Percentiles rank a stretch among this genome's conserved stretches.
Evolutionary conservation across 2,113 vertebrate species (phyloP).

Genomic region (Artemisiospiza belli): DNA sequence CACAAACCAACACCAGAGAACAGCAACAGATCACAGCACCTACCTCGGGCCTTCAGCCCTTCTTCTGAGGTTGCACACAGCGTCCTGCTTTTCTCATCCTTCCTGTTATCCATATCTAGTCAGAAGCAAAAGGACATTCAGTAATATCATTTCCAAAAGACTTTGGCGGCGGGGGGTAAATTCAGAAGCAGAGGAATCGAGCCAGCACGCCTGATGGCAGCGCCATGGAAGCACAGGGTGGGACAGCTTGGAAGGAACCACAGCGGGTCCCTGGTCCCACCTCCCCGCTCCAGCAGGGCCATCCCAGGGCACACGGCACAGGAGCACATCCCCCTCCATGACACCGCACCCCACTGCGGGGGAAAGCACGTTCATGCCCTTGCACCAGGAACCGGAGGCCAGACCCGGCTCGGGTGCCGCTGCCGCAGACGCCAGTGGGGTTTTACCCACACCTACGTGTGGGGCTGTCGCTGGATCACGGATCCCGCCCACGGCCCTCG

Average conservation of each 20-base stretch:
- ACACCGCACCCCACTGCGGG: accelerated
- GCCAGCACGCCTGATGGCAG: accelerated
- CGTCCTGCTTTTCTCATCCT: constrained; percentile 11
- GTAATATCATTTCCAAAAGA: accelerated
- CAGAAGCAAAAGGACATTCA: not conserved
- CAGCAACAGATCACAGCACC: not conserved
- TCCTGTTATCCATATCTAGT: constrained; percentile 57
- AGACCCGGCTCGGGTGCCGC: accelerated
- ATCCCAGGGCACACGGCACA: not conserved
- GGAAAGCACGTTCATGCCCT: accelerated
- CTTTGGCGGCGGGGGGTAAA: accelerated
- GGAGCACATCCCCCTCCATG: accelerated
- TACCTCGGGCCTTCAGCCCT: constrained; percentile 56
- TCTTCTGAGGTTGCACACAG: constrained; percentile 26
- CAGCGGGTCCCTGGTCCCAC: not conserved
- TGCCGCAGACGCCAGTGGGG: not conserved
- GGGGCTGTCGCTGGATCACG: too few species aligned
- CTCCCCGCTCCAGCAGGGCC: not conserved
- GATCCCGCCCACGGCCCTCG: too few species aligned
- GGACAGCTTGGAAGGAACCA: not conserved
- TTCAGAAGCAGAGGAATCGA: accelerated
- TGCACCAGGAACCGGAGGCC: accelerated
- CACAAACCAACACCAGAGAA: accelerated
- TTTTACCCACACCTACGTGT: not conserved
- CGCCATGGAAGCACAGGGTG: not conserved